Evolutionary conservation across 2,113 vertebrate genomes (phyloP).

Genomic region (Tetraodon nigroviridis): DNA sequence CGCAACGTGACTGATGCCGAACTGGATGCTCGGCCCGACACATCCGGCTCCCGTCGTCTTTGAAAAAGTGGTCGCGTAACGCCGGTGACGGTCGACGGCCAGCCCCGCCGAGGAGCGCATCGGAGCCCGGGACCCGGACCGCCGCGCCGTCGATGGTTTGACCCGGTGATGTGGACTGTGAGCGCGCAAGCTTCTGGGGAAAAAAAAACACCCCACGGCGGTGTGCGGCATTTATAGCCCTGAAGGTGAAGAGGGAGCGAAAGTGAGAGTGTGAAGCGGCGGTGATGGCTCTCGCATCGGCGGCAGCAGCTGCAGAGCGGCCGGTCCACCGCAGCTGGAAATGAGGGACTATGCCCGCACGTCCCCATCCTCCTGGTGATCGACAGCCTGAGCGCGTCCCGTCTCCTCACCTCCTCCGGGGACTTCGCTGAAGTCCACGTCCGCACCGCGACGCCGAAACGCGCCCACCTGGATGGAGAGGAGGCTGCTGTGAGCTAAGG

Average conservation of each 20-base stretch:
- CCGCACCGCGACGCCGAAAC: conserved; percentile 8
- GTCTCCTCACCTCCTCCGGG: conserved; percentile 46
- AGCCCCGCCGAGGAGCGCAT: neutral
- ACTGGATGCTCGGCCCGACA: conserved; percentile 56
- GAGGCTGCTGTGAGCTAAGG: conserved; percentile 30
- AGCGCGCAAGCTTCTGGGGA: conserved; percentile 26
- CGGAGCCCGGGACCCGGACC: too few species aligned
- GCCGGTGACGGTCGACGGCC: neutral
- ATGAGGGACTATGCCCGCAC: conserved; percentile 54
- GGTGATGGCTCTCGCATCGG: conserved; percentile 34
- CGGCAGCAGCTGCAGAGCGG: conserved; percentile 16
- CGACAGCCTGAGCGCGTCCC: conserved; percentile 50
- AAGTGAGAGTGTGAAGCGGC: neutral
- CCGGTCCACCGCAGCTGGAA: conserved; percentile 70
- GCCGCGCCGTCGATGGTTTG: neutral
- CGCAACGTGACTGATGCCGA: conserved; percentile 82
- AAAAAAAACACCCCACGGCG: neutral
- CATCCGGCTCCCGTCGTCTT: conserved; percentile 18
- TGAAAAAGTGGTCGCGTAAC: neutral
- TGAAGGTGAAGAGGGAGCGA: neutral
- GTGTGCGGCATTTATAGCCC: conserved; percentile 2
- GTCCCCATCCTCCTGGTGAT: conserved; percentile 41
- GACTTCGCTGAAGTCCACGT: conserved; percentile 61
- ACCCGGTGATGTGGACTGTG: conserved; percentile 37
- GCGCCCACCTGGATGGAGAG: conserved; percentile 38